These are phyloP conservation scores for Metopia argyrocephala DNA, from an alignment of 2,888 invertebrate species.

Conservation along the genomic window DNA sequence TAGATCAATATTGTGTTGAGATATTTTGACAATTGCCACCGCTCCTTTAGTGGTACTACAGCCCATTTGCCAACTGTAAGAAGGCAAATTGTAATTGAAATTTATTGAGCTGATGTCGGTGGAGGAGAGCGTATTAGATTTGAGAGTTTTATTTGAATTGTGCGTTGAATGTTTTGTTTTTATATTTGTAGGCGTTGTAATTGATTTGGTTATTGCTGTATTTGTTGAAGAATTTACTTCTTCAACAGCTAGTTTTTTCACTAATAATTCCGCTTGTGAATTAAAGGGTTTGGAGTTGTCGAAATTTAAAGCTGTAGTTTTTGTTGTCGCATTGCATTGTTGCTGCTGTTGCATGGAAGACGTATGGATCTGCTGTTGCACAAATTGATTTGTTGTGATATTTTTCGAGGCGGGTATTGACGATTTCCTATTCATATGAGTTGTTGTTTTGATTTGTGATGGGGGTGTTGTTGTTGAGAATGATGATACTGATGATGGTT, in stretches of 20 bases:
- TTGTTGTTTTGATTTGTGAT: conserved; percentile 30
- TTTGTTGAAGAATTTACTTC: not conserved
- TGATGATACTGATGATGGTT: not conserved
- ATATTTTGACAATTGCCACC: conserved; percentile 62
- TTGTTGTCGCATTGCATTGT: conserved; percentile 14
- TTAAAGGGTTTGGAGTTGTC: not conserved
- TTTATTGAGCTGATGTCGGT: conserved; percentile 26
- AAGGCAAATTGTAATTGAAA: conserved; percentile 26
- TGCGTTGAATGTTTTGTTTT: conserved; percentile 36
- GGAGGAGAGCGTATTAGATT: conserved; percentile 39
- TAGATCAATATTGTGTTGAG: conserved; percentile 55
- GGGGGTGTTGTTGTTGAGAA: conserved; percentile 14
- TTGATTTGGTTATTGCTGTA: not conserved
- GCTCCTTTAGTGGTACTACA: conserved; percentile 61
- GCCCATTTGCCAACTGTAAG: conserved; percentile 41
- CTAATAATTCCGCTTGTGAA: not conserved
- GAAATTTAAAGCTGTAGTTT: conserved; percentile 20
- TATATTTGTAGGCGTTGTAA: not conserved
- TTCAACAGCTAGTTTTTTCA: not conserved
- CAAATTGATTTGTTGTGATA: conserved; percentile 40
- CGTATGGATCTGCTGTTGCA: conserved; percentile 56
- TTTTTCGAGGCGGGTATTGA: conserved; percentile 46
- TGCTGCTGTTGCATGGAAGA: conserved; percentile 61
- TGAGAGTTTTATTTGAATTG: conserved; percentile 56
- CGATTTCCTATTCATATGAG: conserved; percentile 31